Evolutionary conservation across 2,797 vertebrate genomes (phyloP).

Genomic region (Pelochelys cantorii): DNA sequence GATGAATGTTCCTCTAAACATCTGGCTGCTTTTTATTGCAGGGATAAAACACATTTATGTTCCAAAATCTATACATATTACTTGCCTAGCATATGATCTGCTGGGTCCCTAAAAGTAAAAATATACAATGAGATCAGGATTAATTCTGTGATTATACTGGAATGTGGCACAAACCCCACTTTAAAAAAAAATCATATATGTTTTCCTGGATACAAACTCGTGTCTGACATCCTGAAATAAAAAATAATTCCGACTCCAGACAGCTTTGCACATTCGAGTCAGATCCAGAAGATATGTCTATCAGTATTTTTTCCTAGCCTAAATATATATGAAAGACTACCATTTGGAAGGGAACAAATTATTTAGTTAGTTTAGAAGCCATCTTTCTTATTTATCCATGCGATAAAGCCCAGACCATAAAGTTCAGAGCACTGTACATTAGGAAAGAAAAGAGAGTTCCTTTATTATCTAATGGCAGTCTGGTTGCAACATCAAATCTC

Average conservation of each 20-base stretch:
- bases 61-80: slow-evolving; percentile 65
- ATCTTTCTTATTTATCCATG: slow-evolving; percentile 40
- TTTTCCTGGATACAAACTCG: slow-evolving; percentile 55
- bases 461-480: slow-evolving; percentile 52
- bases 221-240: slow-evolving; percentile 52
- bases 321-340: neutral
- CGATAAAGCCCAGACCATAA: neutral
- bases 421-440: neutral
- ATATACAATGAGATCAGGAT: slow-evolving; percentile 22
- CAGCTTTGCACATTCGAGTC: slow-evolving; percentile 30
- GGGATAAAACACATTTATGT: slow-evolving; percentile 76
- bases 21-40: slow-evolving; percentile 82
- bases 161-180: slow-evolving; percentile 40
- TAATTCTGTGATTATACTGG: slow-evolving; percentile 52
- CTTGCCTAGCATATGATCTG: slow-evolving; percentile 52
- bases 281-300: neutral
- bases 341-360: slow-evolving; percentile 27
- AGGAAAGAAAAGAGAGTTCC: neutral
- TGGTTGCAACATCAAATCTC: slow-evolving; percentile 58
- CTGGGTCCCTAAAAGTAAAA: slow-evolving; percentile 56
- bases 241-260: slow-evolving; percentile 54
- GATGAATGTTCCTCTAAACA: slow-evolving; percentile 84
- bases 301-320: slow-evolving; percentile 30
- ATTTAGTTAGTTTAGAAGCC: slow-evolving; percentile 31
- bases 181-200: slow-evolving; percentile 48